Evolutionary conservation across 2,113 vertebrate species (phyloP).

Genomic region (Mastomys coucha): DNA sequence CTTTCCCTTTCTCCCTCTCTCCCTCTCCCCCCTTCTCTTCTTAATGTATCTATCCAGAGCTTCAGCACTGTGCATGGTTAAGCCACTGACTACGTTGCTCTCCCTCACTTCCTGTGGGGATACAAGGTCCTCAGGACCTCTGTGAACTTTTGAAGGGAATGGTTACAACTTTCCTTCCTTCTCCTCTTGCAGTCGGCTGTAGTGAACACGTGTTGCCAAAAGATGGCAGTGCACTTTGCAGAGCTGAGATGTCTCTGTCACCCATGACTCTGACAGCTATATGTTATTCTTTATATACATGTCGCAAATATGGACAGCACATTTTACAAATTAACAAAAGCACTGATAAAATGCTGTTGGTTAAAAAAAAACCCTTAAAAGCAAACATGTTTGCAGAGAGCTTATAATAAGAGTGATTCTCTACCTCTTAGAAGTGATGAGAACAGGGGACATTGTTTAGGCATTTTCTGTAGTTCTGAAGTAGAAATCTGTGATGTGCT

Average conservation of each 20-base stretch:
- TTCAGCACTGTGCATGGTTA: neutral
- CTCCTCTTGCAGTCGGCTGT: neutral
- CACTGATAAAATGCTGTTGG: neutral
- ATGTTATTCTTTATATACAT: neutral
- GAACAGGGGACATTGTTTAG: neutral
- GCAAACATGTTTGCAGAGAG: neutral
- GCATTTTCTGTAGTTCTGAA: neutral
- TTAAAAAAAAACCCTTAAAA: neutral
- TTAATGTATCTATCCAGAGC: neutral
- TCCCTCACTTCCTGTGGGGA: neutral
- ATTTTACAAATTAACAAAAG: slow-evolving; percentile 50
- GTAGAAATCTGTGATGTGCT: neutral
- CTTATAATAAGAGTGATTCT: neutral
- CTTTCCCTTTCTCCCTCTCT: neutral
- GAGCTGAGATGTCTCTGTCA: neutral
- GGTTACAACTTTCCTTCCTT: neutral
- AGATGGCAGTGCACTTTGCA: slow-evolving; percentile 78
- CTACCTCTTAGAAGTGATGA: slow-evolving; percentile 1
- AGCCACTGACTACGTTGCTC: neutral
- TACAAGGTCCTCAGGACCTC: neutral
- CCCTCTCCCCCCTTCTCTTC: neutral
- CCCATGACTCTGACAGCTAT: neutral
- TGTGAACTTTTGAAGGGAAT: neutral
- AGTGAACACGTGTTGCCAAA: slow-evolving; percentile 70
- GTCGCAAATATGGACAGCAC: slow-evolving; percentile 2